phyloP scores from a whole-genome alignment of 2,797 vertebrate species.

The Moxostoma hubbsi region DNA sequence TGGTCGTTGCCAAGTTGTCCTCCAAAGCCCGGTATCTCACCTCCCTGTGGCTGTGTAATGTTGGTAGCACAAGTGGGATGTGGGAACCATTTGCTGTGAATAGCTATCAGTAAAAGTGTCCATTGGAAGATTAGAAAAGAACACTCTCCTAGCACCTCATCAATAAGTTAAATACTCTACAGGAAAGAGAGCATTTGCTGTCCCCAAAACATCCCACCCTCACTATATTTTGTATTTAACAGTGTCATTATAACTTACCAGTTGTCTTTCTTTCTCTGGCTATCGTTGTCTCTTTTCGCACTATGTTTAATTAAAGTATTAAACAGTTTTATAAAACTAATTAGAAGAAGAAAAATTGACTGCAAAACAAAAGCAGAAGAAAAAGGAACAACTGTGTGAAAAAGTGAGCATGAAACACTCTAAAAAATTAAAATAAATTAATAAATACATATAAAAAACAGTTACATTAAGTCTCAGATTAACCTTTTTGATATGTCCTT shows the following conservation, averaged over 20 bases:
- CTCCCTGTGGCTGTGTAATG: neutral
- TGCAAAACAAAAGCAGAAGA: neutral
- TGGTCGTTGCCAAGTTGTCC: neutral
- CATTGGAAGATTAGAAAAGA: slow-evolving; percentile 46
- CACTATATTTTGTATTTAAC: neutral
- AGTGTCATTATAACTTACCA: neutral
- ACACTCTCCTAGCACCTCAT: slow-evolving; percentile 2
- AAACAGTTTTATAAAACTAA: neutral
- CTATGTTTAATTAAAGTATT: neutral
- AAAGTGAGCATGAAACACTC: neutral
- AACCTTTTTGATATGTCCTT: slow-evolving; percentile 60
- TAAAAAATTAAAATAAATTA: neutral
- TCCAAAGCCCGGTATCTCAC: neutral
- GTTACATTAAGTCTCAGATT: slow-evolving; percentile 58
- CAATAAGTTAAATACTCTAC: slow-evolving; percentile 24
- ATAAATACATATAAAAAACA: neutral
- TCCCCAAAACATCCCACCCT: neutral
- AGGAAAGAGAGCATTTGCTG: slow-evolving; percentile 11
- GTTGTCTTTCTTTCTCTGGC: neutral
- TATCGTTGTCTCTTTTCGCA: neutral
- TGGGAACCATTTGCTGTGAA: slow-evolving; percentile 50
- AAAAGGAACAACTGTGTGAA: neutral
- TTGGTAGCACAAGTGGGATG: slow-evolving; percentile 14
- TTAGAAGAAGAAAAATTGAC: neutral
- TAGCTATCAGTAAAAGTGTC: slow-evolving; percentile 47